Conservation (phyloP, 92 coral and sea anemone genomes). For the Zoanthus solanderi region DNA sequence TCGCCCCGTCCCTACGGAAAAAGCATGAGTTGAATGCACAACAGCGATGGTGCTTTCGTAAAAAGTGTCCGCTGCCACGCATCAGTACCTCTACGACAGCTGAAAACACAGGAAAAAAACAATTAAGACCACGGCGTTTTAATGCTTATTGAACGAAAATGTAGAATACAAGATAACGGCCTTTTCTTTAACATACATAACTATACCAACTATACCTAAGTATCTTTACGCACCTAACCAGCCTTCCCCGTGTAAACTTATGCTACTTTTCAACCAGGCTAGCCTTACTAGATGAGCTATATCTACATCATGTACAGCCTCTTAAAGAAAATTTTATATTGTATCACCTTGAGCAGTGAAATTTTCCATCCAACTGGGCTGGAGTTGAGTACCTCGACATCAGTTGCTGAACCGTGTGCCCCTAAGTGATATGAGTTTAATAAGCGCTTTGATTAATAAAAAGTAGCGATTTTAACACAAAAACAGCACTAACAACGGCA, state of each 20-base stretch:
- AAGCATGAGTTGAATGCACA: constrained; percentile 31
- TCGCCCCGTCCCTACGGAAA: constrained; percentile 25
- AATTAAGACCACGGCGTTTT: constrained; percentile 8
- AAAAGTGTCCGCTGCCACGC: constrained; percentile 10
- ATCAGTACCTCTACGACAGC: constrained; percentile 13
- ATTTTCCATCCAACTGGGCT: constrained; percentile 26
- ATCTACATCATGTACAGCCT: constrained; percentile 5
- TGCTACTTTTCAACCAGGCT: background rate
- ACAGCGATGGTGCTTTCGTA: constrained; percentile 7
- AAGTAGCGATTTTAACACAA: background rate
- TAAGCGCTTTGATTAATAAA: background rate
- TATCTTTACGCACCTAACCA: background rate
- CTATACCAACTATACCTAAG: background rate
- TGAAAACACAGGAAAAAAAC: background rate
- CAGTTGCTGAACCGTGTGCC: constrained; percentile 28
- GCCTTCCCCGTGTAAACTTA: background rate
- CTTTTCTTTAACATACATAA: background rate
- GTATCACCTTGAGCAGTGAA: constrained; percentile 12
- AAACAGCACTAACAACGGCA: constrained; percentile 19
- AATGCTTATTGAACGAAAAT: background rate
- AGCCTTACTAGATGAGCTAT: constrained; percentile 6
- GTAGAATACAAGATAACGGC: background rate
- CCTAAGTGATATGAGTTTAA: constrained; percentile 4
- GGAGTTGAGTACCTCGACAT: constrained; percentile 8
- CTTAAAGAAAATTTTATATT: background rate